phyloP scores from a whole-genome alignment of 2,113 vertebrate species.

The Blennius ocellaris region DNA sequence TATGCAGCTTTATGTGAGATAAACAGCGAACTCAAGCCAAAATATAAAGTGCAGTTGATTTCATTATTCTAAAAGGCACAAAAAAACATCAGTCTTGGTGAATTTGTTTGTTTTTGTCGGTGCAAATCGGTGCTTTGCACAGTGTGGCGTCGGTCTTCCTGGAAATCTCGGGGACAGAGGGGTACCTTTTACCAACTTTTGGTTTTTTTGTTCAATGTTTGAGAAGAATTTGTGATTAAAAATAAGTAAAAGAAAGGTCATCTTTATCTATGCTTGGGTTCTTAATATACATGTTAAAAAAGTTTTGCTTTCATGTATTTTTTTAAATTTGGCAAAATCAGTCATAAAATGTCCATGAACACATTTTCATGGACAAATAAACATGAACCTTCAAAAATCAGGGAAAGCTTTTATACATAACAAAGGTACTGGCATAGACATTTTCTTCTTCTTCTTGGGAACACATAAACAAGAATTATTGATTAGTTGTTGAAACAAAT shows the following conservation, averaged over 20 bases:
- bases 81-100: background rate
- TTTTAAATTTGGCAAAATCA: background rate
- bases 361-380: background rate
- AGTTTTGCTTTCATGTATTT: background rate
- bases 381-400: too few species aligned
- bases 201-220: too few species aligned
- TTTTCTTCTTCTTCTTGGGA: slow-evolving; percentile 6
- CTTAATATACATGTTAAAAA: background rate
- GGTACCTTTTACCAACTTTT: too few species aligned
- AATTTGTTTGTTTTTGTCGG: background rate
- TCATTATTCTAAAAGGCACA: background rate
- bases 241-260: too few species aligned
- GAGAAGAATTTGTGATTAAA: too few species aligned
- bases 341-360: background rate
- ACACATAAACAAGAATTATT: slow-evolving; percentile 40
- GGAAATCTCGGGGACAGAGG: too few species aligned
- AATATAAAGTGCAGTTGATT: background rate
- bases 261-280: background rate
- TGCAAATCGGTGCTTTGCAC: background rate
- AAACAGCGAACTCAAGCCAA: background rate
- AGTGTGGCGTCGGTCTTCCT: too few species aligned
- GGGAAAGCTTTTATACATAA: background rate
- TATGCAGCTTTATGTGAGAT: too few species aligned
- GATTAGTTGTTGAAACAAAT: slow-evolving; percentile 62
- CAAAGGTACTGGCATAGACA: background rate